Base-by-base conservation (phyloP, 2,113 vertebrate genomes). In the Xenus cinereus region DNA sequence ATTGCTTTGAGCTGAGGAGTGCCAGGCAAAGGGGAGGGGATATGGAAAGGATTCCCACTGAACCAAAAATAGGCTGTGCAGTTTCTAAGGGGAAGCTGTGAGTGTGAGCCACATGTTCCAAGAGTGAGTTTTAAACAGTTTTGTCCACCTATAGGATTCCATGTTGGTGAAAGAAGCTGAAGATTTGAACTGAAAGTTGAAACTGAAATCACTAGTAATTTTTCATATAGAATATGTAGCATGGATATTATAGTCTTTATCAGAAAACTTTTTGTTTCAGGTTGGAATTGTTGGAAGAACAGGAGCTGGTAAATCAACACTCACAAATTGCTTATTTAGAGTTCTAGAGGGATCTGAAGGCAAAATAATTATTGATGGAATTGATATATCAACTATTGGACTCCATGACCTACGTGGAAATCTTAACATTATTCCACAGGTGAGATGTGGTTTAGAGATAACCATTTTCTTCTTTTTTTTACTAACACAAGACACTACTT, bases 351-450 rank as follows among this genome's bases (percentile, higher is more conserved):
- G 95, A 92, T 90, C 72, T 45, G 91, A 95, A 96, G 97, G 97
- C 50, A 96, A 96, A 94, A 95, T 98, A 90, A 89, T 98, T 66
- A 97, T 98, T 10, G 96, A 98, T 90, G 95, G 94, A 60, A 94
- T 98, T 69, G 98, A 98, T 72, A 96, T 98, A 86, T 94, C 95
- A 64, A 93, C 93, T 66, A 77, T 97, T 78, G 97, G 97, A 73
- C 96, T 98, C 41, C 97, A 97, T 69, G 97, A 98, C 78, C 90
- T 98, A 62, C 48, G 76, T 57, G 82, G 96, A 69, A 96, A 95
- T 86, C 95, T 98, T 71, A 98, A 98, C 46, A 95, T 98, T 83
- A 98, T 98, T 91, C 97, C 98, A 67, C 96, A 98, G 96, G 97
- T 98, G 81, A 93, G 82, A 54, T 13, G 5, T 46, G 37, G 10